phyloP scores from a whole-genome alignment of 1,140 invertebrate genomes.

The Diachasma alloeum region DNA sequence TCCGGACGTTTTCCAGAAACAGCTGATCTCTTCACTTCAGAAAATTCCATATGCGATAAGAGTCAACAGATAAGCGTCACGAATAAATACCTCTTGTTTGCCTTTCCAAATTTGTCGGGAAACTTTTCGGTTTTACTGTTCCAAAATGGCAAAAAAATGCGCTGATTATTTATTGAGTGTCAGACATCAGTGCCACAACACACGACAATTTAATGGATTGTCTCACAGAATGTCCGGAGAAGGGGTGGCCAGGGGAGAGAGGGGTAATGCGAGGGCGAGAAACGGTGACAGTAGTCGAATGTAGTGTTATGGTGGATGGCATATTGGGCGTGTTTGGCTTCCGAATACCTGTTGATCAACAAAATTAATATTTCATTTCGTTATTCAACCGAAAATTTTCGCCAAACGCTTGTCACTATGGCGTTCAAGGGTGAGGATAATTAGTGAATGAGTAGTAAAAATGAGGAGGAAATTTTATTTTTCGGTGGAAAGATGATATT shows the following conservation, averaged over 20 bases:
- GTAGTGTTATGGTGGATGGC: neutral
- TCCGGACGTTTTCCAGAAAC: neutral
- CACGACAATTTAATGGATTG: neutral
- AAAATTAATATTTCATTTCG: neutral
- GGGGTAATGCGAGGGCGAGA: neutral
- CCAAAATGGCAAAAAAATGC: neutral
- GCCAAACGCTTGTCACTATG: neutral
- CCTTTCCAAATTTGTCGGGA: neutral
- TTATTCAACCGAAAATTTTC: neutral
- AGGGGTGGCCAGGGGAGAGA: neutral
- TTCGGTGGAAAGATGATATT: neutral
- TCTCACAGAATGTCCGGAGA: neutral
- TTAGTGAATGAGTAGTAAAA: neutral
- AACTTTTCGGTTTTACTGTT: neutral
- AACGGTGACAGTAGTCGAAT: slow-evolving; percentile 5
- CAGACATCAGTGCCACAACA: neutral
- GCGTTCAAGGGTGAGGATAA: neutral
- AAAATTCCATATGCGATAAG: neutral
- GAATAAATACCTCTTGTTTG: neutral
- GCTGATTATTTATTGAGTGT: neutral
- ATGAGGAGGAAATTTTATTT: neutral
- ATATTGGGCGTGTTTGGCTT: neutral
- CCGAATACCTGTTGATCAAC: slow-evolving; percentile 6
- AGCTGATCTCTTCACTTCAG: neutral
- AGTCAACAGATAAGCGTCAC: neutral